Evolutionary conservation across 30 jellyfish, hydroid and myxozoan species (phyloP).

Genomic region (Hydractinia symbiolongicarpus): DNA sequence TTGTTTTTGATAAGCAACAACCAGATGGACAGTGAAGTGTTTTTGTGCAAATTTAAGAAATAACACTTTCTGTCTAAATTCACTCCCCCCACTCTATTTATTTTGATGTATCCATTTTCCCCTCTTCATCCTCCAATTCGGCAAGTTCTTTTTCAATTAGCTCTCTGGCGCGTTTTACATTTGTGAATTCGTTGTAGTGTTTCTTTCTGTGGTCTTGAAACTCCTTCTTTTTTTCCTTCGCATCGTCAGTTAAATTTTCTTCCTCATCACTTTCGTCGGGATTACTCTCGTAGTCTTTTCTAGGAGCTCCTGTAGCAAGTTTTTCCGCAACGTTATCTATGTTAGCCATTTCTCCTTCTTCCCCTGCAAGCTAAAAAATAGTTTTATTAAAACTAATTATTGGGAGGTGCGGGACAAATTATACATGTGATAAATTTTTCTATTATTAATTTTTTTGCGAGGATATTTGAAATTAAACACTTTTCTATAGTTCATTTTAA

Average conservation of each 20-base stretch:
- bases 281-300: conserved; percentile 56
- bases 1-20: no score
- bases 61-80: no score
- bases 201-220: conserved; percentile 56
- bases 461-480: no score
- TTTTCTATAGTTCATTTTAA: no score
- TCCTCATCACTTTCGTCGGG: conserved; percentile 59
- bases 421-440: no score
- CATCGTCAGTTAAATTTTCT: conserved; percentile 64
- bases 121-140: conserved; percentile 76
- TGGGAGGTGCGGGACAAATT: no score
- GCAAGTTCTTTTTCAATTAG: conserved; percentile 82
- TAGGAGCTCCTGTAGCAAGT: conserved; percentile 51
- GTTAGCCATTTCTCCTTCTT: conserved; percentile 12
- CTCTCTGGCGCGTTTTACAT: conserved; percentile 80
- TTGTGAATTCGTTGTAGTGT: conserved; percentile 86
- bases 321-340: conserved; percentile 18
- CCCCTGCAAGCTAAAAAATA: not conserved
- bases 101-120: not conserved
- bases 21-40: no score
- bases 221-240: conserved; percentile 33
- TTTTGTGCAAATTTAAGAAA: no score
- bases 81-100: not conserved
- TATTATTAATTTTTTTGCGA: no score
- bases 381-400: no score